Evolutionary conservation across 1,140 invertebrate genomes (phyloP), one percentile per base, ranked within the genome.

Genomic region (Pomacea maculata): DNA sequence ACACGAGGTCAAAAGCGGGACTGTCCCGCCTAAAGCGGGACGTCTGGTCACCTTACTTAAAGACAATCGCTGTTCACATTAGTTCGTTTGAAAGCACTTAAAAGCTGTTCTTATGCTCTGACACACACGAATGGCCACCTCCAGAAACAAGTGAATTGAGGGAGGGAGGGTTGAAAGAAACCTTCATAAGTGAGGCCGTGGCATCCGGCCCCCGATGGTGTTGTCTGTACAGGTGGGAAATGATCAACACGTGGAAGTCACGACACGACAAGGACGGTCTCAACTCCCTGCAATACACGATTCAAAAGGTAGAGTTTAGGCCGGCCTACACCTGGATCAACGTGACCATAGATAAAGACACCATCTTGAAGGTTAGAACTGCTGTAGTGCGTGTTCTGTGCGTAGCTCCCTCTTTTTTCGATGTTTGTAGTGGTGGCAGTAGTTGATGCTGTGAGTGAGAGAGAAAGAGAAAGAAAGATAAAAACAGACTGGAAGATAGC

Each of bases 271-370:
- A 11, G 19, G 82, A 83, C 54, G 82, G 82, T 10, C 57, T 83
- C 9, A 83, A 83, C 74, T 52, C 63, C 63, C 73, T 83, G 14
- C 61, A 73, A 19, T 83, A 83, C 45, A n/a, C 55, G 10, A 77
- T 81, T 14, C 72, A 76, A 52, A 73, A 65, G 67, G 67, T 81
- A 6, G 79, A 81, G 57, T 80, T 80, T 55, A 34, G 73, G 19
- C 75, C 79, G 8, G 80, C 68, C 29, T 79, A 83, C 75, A 77
- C 77, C 2, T 77, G 80, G 52, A 83, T 83, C 29, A n/a, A 64
- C 21, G 77, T 81, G n/a, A 21, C 61, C 55, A 79, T 83, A 1
- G 54, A 81, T 45, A 61, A 77, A 67, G 29, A 55, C n/a, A 63
- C n/a, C 34, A 45, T 79, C 17, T 29, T 70, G 45, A 75, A 64